Evolutionary conservation across 2,888 invertebrate species (phyloP).

Genomic region (Pollenia angustigena): DNA sequence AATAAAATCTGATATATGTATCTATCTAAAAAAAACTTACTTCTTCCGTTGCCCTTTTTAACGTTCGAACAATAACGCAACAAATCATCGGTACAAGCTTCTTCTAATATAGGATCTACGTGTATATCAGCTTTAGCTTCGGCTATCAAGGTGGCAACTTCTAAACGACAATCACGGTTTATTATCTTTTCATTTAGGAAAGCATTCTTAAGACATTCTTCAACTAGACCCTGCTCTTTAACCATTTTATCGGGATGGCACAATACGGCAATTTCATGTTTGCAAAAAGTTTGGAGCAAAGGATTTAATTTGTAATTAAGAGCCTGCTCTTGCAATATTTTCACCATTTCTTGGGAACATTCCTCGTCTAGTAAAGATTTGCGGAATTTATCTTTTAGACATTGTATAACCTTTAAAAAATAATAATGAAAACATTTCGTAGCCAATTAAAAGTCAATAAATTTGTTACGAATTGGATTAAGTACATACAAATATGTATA

Average conservation of each 20-base stretch:
- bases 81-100: constrained; percentile 94
- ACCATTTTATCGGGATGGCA: constrained; percentile 84
- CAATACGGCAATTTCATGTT: constrained; percentile 88
- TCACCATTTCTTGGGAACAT: constrained; percentile 93
- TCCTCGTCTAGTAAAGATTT: constrained; percentile 89
- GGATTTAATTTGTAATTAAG: constrained; percentile 96
- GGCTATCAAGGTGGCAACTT: constrained; percentile 95
- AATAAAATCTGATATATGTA: not conserved
- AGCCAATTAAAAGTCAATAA: too few species aligned
- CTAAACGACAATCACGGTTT: constrained; percentile 90
- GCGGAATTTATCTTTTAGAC: constrained; percentile 92
- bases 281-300: constrained; percentile 92
- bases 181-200: constrained; percentile 90
- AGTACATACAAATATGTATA: too few species aligned
- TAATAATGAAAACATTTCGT: not conserved
- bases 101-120: constrained; percentile 95
- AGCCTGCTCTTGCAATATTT: constrained; percentile 93
- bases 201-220: constrained; percentile 96
- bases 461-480: too few species aligned
- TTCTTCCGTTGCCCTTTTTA: constrained; percentile 94
- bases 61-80: constrained; percentile 91
- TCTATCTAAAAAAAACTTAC: constrained; percentile 85
- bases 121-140: constrained; percentile 97
- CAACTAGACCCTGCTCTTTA: constrained; percentile 85
- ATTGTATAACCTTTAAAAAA: constrained; percentile 86